Percentiles rank a stretch among this genome's conserved stretches.
phyloP scores from a whole-genome alignment of 2,888 invertebrate genomes.

The Amorpha juglandis region DNA sequence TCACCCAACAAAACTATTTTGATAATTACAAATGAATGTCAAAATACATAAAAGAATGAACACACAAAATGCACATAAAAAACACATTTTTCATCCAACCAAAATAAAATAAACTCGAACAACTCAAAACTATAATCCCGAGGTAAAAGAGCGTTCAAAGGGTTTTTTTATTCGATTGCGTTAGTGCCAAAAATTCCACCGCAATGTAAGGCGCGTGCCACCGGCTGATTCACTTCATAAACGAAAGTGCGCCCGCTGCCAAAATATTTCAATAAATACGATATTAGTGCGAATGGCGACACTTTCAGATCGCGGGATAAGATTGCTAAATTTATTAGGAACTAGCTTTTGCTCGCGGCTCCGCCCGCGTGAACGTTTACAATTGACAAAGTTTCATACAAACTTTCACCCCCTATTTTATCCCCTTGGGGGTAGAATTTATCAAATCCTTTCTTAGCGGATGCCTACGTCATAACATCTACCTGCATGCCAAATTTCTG shows the following conservation, averaged over 20 bases:
- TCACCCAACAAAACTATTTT: too few relatives aligned
- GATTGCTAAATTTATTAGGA: neutral
- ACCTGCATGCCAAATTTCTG: too few relatives aligned
- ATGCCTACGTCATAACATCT: too few relatives aligned
- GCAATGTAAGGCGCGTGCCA: slow-evolving; percentile 4
- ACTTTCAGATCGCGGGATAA: neutral
- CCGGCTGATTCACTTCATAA: slow-evolving; percentile 21
- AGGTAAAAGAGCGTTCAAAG: slow-evolving; percentile 6
- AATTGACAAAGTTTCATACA: too few relatives aligned
- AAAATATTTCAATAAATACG: slow-evolving; percentile 21
- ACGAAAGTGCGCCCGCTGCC: slow-evolving; percentile 25
- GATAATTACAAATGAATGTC: neutral
- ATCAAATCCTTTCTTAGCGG: too few relatives aligned
- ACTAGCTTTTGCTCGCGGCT: too few relatives aligned
- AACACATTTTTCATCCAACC: neutral
- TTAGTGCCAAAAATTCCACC: slow-evolving; percentile 21
- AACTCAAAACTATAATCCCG: slow-evolving; percentile 16
- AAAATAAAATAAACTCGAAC: slow-evolving; percentile 3
- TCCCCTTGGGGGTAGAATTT: too few relatives aligned
- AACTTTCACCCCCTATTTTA: too few relatives aligned
- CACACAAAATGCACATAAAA: neutral
- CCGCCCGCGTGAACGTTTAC: too few relatives aligned
- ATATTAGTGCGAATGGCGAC: neutral
- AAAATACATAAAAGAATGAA: neutral
- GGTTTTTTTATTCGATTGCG: slow-evolving; percentile 16